Evolutionary conservation across 1,140 invertebrate genomes (phyloP).

Genomic region (Procambarus clarkii): DNA sequence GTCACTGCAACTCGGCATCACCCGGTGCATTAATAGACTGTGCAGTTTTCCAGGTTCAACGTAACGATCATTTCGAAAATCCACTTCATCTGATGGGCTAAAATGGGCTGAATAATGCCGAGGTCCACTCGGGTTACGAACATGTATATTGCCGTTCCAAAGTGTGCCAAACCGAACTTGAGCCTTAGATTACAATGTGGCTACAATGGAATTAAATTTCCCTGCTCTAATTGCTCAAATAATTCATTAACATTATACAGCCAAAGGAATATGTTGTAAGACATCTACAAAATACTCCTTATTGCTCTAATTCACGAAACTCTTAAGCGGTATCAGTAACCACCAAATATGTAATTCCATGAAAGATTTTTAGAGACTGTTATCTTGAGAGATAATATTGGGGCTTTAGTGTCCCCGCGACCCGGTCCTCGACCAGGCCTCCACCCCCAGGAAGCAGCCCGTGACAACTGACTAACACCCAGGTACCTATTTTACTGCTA

Average conservation of each 20-base stretch:
- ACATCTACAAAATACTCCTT: conserved; percentile 66
- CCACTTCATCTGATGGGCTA: conserved; percentile 31
- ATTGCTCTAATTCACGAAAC: conserved; percentile 64
- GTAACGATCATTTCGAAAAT: conserved; percentile 17
- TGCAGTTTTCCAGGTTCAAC: conserved; percentile 21
- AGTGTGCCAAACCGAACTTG: conserved; percentile 33
- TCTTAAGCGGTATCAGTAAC: conserved; percentile 46
- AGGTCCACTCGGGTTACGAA: conserved; percentile 39
- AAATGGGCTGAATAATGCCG: conserved; percentile 29
- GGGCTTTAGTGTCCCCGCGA: too few relatives aligned
- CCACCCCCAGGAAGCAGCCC: too few relatives aligned
- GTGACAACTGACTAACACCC: too few relatives aligned
- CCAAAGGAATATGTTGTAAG: conserved; percentile 60
- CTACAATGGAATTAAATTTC: conserved; percentile 21
- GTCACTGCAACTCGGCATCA: conserved; percentile 38
- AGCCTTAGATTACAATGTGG: conserved; percentile 33
- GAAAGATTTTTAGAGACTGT: conserved; percentile 11
- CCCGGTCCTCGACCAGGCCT: too few relatives aligned
- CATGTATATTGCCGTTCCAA: conserved; percentile 42
- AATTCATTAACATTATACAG: conserved; percentile 55
- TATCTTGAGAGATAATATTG: background rate
- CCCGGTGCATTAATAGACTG: background rate
- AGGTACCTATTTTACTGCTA: too few relatives aligned
- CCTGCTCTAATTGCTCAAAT: conserved; percentile 32
- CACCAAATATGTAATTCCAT: conserved; percentile 25